A percentile compares a stretch with the other conserved stretches of the same genome.
Evolutionary conservation across 2,797 vertebrate genomes (phyloP).

Genomic region (Dendrocincla tyrannina): DNA sequence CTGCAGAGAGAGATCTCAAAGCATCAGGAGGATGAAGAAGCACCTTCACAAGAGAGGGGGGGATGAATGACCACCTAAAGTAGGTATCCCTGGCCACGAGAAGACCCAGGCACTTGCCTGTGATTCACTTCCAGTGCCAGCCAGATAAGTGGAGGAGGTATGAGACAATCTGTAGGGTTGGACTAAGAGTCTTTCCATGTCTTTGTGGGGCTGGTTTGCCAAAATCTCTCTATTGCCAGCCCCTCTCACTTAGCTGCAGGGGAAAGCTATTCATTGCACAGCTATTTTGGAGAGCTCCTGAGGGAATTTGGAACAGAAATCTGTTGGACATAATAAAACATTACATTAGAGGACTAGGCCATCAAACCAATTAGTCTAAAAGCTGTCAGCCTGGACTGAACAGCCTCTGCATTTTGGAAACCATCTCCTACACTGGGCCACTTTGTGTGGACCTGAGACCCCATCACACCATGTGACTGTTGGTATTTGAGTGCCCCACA

Average conservation of each 20-base stretch:
- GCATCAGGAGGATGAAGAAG: background rate
- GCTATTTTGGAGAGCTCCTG: conserved; percentile 31
- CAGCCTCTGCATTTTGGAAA: background rate
- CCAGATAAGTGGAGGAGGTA: background rate
- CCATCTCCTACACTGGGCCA: background rate
- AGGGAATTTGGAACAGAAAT: conserved; percentile 41
- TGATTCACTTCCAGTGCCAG: background rate
- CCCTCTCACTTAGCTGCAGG: background rate
- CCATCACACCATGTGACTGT: rapidly evolving
- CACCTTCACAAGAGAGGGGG: background rate
- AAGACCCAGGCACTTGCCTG: background rate
- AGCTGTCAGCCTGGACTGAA: background rate
- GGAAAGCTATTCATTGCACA: conserved; percentile 26
- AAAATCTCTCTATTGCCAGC: conserved; percentile 14
- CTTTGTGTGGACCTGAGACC: background rate
- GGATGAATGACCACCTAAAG: background rate
- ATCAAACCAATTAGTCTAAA: conserved; percentile 24
- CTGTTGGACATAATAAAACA: conserved; percentile 21
- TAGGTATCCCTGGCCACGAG: background rate
- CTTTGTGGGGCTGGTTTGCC: background rate
- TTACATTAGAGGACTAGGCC: background rate
- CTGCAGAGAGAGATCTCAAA: background rate
- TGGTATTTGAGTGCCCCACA: background rate
- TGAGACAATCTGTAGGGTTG: background rate
- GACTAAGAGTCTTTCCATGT: background rate